Evolutionary conservation across 1,140 invertebrate species (phyloP), one percentile per base, ranked within the genome.

Genomic region (Leptinotarsa lineolata): DNA sequence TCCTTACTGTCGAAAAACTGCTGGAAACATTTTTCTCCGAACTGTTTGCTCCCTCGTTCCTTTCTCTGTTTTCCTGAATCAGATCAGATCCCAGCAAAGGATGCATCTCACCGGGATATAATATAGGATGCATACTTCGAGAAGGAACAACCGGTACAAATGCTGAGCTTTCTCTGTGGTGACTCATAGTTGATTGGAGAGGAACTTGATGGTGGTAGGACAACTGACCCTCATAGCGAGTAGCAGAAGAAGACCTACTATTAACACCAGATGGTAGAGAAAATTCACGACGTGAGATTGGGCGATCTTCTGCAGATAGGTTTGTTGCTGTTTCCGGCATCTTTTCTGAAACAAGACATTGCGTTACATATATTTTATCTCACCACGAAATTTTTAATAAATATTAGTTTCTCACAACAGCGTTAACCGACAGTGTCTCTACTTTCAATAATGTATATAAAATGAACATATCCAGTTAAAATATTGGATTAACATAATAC

Each of bases 61-160:
- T 83, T 78, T 88, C 85, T 73, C 87, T 82, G 83, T 88, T 77
- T 85, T 90, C 84, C 75, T 86, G 82, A 77, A 89, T 85, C 79
- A 80, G 22, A 83, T 87, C 82, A 70, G 86, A 78, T 76, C 88
- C 81, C 74, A 88, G 78, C 74, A 88, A 78, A 70, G 88, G 87
- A 78, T 91, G 90, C 81, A 92, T 89, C 75, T 92, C 90, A 11
- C 88, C 87, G 1, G 90, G 87, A 79, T 92, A 92, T 2, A 91
- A 86, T 20, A 90, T 87, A 77, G 90, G 82, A 84, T 90, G 88
- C 73, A 92, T 86, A 20, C 87, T 87, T 77, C 92, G 87, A n/a
- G 92, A 92, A 45, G 93, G 93, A 60, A 95, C 90, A 11, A 95
- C 93, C 15, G 93, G 93, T 45, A 94, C 92, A 81, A 94, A 95